These are phyloP conservation scores for Lasioglossum villosulum DNA, from an alignment of 2,888 invertebrate species.

Conservation along the genomic window DNA sequence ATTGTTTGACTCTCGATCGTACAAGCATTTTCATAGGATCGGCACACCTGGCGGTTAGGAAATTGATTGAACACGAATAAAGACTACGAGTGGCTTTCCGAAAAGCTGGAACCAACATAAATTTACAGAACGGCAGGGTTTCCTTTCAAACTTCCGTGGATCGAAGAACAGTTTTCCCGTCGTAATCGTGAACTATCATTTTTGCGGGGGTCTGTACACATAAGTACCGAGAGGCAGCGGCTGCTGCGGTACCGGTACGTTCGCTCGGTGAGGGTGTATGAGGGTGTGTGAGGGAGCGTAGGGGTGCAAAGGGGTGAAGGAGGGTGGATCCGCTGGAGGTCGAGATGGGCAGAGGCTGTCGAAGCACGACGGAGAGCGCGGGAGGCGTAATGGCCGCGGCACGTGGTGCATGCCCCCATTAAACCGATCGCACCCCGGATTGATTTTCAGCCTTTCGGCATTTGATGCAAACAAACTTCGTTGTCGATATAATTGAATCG, in stretches of 20 bases:
- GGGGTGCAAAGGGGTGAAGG: slow-evolving; percentile 13
- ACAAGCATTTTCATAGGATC: background rate
- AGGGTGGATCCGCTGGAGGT: slow-evolving; percentile 57
- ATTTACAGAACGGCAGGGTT: background rate
- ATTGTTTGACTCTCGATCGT: too few relatives aligned
- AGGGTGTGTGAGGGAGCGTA: slow-evolving; percentile 31
- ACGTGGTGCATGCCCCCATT: slow-evolving; percentile 77
- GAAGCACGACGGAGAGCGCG: slow-evolving; percentile 30
- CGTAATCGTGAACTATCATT: slow-evolving; percentile 19
- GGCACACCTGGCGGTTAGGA: background rate
- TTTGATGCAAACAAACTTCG: slow-evolving; percentile 79
- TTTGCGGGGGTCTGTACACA: slow-evolving; percentile 52
- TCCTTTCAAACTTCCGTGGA: background rate
- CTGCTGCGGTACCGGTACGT: slow-evolving; percentile 54
- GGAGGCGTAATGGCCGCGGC: slow-evolving; percentile 72
- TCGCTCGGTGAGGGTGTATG: slow-evolving; percentile 23
- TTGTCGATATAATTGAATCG: slow-evolving; percentile 81
- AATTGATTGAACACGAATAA: background rate
- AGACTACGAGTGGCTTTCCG: background rate
- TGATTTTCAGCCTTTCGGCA: slow-evolving; percentile 80
- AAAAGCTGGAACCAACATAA: background rate
- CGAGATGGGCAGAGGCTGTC: slow-evolving; percentile 34
- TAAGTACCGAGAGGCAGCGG: slow-evolving; percentile 68
- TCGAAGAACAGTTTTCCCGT: background rate
- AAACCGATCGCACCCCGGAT: slow-evolving; percentile 76